A percentile compares a stretch with the other conserved stretches of the same genome.
These are phyloP conservation scores for Florisuga fusca DNA, from an alignment of 2,797 vertebrate genomes.

Conservation along the genomic window DNA sequence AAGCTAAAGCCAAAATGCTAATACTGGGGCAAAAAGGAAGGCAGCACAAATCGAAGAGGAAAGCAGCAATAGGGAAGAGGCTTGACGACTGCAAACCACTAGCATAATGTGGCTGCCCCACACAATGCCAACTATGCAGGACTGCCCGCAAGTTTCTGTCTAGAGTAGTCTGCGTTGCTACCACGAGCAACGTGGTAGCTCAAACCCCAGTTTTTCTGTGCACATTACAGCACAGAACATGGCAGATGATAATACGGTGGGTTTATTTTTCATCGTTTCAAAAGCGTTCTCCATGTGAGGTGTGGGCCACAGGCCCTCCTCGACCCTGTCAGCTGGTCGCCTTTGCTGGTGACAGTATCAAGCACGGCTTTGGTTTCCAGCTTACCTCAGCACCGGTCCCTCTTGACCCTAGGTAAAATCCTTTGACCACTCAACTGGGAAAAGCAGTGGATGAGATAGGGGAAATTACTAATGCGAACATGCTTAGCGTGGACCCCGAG, in stretches of 20 bases:
- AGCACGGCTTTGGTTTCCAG: neutral
- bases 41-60: neutral
- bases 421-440: neutral
- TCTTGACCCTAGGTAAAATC: neutral
- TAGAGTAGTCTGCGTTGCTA: neutral
- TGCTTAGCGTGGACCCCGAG: neutral
- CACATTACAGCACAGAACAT: neutral
- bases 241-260: neutral
- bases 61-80: neutral
- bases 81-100: neutral
- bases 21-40: accelerated
- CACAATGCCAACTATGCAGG: neutral
- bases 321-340: accelerated
- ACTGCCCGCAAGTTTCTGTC: neutral
- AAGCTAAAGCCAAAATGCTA: neutral
- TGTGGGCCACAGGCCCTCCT: no score
- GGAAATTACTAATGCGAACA: neutral
- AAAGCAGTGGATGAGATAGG: neutral
- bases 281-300: neutral
- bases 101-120: neutral
- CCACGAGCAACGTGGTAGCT: no score
- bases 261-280: accelerated
- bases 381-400: neutral
- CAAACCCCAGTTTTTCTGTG: neutral
- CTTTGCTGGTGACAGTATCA: neutral